Base-by-base conservation (phyloP, 2,888 invertebrate species). In the Xylota sylvarum region DNA sequence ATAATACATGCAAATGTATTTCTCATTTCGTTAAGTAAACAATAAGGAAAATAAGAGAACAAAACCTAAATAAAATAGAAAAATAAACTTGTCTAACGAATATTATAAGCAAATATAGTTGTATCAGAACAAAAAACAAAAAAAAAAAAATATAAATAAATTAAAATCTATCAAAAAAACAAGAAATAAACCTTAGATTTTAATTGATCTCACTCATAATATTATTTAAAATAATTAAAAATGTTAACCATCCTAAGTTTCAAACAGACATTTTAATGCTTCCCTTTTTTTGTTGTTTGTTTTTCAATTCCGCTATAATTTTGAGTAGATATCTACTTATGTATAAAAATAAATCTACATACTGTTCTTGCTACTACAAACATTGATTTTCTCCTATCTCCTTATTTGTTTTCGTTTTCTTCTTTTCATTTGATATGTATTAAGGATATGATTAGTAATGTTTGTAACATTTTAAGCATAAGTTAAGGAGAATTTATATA, bases 401-500 rank as follows among this genome's bases (percentile, higher is more conserved):
- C 27, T 46, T 78, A 10, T 60, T 69, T 69, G 40, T 77, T 77
- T 77, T 64, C 32, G 40, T 77, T 77, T 77, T 64, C 32, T 70
- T 70, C 32, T 72, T 79, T 72, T 72, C 56, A 65, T 70, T 77
- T 37, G 37, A 65, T 48, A 35, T 58, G 58, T 3, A 35, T 67
- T 64, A 74, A 64, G 43, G 32, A 48, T 56, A 77, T 65, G 19
- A 74, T 67, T 50, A 58, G 19, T 30, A 64, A 81, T 43, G 62
- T 76, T 80, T 79, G 79, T 78, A 83, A 73, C 50, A 58, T 65
- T 62, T 62, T 81, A 81, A 81, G 81, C 30, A 67, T 86, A 77
- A 81, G 80, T 81, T 82, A 86, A 82, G 86, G 86, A 86, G 81
- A 86, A 73, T 85, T 81, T 80, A 80, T 86, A 86, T 86, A 86